Base-by-base conservation (phyloP, 2,797 vertebrate genomes). In the Acridotheres tristis region DNA sequence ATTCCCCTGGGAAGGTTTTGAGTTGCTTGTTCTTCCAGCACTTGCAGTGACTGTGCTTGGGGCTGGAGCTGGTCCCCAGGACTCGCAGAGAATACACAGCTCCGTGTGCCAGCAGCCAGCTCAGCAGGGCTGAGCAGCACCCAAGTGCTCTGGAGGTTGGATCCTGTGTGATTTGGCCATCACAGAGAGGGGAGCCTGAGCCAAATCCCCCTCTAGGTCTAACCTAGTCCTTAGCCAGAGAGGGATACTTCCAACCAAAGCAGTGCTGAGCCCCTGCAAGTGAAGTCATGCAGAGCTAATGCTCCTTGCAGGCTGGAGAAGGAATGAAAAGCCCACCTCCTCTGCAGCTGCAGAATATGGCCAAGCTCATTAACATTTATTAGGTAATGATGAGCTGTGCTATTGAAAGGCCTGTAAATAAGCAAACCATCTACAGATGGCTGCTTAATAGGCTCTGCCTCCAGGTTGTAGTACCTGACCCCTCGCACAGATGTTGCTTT, bases 391-490 rank as follows among this genome's bases (percentile, higher is more conserved):
- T 92, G 88, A 93, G 76, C 85, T 83, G 45, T 43, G 5, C 84
- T 67, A 5, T 19, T 43, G 92, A 92, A 90, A 87, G 66, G 86
- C 36, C 47, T 87, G 84, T 81, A 96, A 92, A 95, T 78, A 92
- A 96, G 78, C 72, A 92, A 91, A 42, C 85, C 25, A 14, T 36
- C 87, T 66, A 66, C 91, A 96, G 96, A 83, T 94, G 92, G 94
- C 91, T 16, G 29, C 59, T 81, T 96, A 92, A 83, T 30, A 65
- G 95, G 84, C 77, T 96, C 53, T 91, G 93, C 87, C 89, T 75
- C 72, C 62, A 63, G 66, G 65, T 36, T 88, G 66, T 36, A 22
- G 62, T n/a, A 74, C 66, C 89, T 96, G 91, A 95, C 94, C 92
- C 78, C 67, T 7, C 0, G 7, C 14, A 3, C 87, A 97, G 96